Base-by-base conservation (phyloP, 2,113 vertebrate genomes). In the Bucco capensis region DNA sequence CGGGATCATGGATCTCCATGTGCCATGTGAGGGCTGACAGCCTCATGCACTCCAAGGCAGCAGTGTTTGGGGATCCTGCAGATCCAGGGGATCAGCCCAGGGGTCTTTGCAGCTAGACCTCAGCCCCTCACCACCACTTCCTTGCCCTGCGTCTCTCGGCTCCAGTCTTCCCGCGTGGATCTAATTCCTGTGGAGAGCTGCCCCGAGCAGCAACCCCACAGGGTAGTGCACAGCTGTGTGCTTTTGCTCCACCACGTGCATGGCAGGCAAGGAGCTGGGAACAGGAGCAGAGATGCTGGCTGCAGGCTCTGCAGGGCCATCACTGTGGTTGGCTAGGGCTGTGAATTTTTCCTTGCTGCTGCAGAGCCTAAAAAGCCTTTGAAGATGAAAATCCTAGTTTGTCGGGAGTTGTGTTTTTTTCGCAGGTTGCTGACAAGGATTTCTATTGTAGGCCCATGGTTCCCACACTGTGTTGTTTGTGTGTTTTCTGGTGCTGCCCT, bases 11-110 rank as follows among this genome's bases (percentile, higher is more conserved):
- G 17, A 54, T 70, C 88, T 92, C 94, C 87, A 46, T 90, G 86
- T 21, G 51, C 95, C 89, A 89, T 53, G 89, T 92, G 89, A 82
- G 91, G 60, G 62, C 78, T 85, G 94, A 76, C 93, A 82, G 78
- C 78, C 78, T 65, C 71, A 82, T 4, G 21, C 1, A 2, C n/a
- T 57, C 76, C 15, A 25, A 73, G 33, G 80, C 10, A 1, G 65
- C 4, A 0, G 47, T 3, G 0, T 70, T 5, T 78, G 17, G 30
- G 27, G 25, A 12, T 80, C 56, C 40, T 17, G 56, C 1, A 2
- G 13, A 18, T 58, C 37, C 0, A 7, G 13, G 17, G 57, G 6
- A 42, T 51, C 51, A 1, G 30, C 58, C 22, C 0, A 0, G 23
- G 56, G 9, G 7, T 64, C 53, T 67, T 10, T 33, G 49, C 1